A percentile compares a stretch with the other conserved stretches of the same genome.
These are phyloP conservation scores for Solenodon paradoxus DNA, from an alignment of 2,113 vertebrate genomes.

Conservation along the genomic window DNA sequence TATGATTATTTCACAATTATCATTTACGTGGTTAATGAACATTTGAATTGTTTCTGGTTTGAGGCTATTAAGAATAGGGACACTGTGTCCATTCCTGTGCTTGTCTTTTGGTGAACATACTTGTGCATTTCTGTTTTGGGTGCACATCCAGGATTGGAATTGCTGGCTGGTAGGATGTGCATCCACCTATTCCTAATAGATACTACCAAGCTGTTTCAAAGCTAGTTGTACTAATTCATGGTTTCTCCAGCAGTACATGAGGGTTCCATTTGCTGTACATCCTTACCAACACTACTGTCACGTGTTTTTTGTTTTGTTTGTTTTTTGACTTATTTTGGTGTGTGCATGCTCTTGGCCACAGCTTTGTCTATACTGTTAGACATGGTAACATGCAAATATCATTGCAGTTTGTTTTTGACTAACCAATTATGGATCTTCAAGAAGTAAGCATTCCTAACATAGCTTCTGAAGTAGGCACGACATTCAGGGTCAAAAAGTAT, in stretches of 20 bases:
- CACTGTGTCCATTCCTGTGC: background rate
- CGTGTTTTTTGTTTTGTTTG: too few species aligned
- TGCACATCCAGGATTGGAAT: background rate
- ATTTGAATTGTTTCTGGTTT: slow-evolving; percentile 8
- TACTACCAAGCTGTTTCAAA: background rate
- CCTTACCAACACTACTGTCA: background rate
- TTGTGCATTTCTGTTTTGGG: background rate
- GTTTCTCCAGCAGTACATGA: background rate
- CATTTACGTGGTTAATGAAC: background rate
- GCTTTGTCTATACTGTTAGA: background rate
- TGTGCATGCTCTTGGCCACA: background rate
- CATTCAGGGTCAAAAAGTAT: slow-evolving; percentile 22
- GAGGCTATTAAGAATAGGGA: background rate
- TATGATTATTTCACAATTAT: background rate
- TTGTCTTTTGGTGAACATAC: background rate
- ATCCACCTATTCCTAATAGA: background rate
- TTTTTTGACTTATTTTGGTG: background rate
- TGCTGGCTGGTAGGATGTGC: background rate
- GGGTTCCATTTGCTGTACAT: background rate
- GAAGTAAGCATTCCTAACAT: background rate
- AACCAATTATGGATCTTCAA: background rate
- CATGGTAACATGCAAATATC: background rate
- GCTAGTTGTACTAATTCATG: background rate
- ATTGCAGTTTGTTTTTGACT: background rate
- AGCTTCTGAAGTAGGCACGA: slow-evolving; percentile 21